Conservation (phyloP, 2,888 invertebrate species). For the Loripinus fragilis region DNA sequence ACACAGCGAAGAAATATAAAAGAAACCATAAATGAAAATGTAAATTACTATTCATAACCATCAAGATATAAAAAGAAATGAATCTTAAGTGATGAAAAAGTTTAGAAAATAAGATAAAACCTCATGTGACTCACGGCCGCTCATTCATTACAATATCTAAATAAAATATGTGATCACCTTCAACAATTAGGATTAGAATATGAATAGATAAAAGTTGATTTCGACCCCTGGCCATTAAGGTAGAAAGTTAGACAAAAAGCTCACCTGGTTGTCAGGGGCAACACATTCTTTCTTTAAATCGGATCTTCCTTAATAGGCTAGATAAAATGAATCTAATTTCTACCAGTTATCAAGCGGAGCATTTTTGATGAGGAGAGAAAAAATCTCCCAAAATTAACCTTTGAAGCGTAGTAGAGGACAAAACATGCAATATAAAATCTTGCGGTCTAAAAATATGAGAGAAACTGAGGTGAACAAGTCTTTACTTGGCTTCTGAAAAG, state of each 20-base stretch:
- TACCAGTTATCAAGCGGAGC: conserved; percentile 32
- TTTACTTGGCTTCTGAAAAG: too few relatives aligned
- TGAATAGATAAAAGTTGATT: conserved; percentile 67
- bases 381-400: background rate
- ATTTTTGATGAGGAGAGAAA: conserved; percentile 33
- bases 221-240: conserved; percentile 51
- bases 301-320: conserved; percentile 39
- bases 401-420: too few relatives aligned
- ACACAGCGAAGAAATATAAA: conserved; percentile 48
- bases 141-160: conserved; percentile 67
- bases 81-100: conserved; percentile 58
- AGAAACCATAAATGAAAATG: conserved; percentile 57
- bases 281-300: conserved; percentile 55
- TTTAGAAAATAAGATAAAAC: conserved; percentile 45
- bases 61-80: conserved; percentile 63
- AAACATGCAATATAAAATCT: too few relatives aligned
- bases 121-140: conserved; percentile 47
- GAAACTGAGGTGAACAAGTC: too few relatives aligned
- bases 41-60: conserved; percentile 54
- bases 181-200: conserved; percentile 68
- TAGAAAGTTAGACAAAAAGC: conserved; percentile 59
- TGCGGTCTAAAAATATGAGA: too few relatives aligned
- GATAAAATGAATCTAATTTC: conserved; percentile 24
- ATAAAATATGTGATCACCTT: conserved; percentile 70
- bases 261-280: conserved; percentile 54